These are phyloP conservation scores for Drosophila kurseongensis DNA, from an alignment of 1,140 invertebrate species.

Conservation along the genomic window DNA sequence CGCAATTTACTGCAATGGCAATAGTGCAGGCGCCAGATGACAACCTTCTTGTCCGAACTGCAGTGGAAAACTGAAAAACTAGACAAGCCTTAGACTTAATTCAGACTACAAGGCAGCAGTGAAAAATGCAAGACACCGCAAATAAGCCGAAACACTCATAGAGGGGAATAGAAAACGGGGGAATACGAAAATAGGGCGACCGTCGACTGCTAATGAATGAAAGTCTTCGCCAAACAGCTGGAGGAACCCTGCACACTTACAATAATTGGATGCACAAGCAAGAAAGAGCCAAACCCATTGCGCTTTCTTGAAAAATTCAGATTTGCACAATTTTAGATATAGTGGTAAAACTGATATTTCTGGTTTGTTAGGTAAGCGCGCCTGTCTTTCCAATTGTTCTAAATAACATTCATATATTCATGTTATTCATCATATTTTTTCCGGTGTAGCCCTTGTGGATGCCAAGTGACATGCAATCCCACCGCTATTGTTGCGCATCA, in stretches of 20 bases:
- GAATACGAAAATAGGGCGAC: constrained; percentile 18
- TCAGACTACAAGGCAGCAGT: constrained; percentile 22
- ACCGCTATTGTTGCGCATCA: constrained; percentile 72
- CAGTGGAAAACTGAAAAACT: constrained; percentile 27
- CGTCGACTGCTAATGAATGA: constrained; percentile 32
- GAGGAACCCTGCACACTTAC: not conserved
- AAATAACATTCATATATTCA: not conserved
- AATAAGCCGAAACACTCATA: constrained; percentile 24
- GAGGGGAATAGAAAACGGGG: constrained; percentile 6
- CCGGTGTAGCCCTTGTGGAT: constrained; percentile 47
- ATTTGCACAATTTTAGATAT: no score
- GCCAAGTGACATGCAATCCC: constrained; percentile 71
- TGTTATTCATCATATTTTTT: constrained; percentile 16
- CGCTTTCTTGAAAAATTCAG: no score
- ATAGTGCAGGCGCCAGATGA: not conserved
- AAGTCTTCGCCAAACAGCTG: constrained; percentile 26
- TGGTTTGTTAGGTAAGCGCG: no score
- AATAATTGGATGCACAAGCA: not conserved
- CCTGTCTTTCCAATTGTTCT: not conserved
- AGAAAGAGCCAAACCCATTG: no score
- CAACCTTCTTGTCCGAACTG: constrained; percentile 21
- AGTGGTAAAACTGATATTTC: no score
- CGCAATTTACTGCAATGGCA: not conserved
- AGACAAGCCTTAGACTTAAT: constrained; percentile 23
- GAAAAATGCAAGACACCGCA: constrained; percentile 27